Conservation (phyloP, 1,140 invertebrate species). For the Periplaneta americana region DNA sequence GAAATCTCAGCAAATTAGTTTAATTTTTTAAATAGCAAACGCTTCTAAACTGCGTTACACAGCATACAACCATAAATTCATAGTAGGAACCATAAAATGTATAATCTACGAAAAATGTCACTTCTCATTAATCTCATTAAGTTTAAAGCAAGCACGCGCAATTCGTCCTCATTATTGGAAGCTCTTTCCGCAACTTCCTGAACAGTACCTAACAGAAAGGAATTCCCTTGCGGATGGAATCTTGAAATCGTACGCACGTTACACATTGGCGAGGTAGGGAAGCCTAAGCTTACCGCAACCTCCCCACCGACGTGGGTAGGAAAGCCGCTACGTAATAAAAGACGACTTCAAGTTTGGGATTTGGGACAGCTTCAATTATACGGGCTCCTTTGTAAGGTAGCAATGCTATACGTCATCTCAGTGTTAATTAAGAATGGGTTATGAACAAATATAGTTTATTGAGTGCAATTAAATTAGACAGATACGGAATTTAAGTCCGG, state of each 20-base stretch:
- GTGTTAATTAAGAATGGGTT: background rate
- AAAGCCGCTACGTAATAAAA: background rate
- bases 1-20: too few species aligned
- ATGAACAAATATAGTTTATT: background rate
- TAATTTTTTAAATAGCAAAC: too few species aligned
- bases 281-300: background rate
- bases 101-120: too few species aligned
- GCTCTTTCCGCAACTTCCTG: too few species aligned
- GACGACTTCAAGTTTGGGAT: background rate
- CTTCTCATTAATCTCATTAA: too few species aligned
- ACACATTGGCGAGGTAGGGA: background rate
- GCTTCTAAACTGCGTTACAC: too few species aligned
- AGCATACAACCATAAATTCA: too few species aligned
- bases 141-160: too few species aligned
- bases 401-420: background rate
- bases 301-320: background rate
- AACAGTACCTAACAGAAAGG: background rate
- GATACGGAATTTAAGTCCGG: background rate
- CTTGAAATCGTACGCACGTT: background rate
- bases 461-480: background rate
- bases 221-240: background rate
- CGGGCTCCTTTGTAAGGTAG: background rate
- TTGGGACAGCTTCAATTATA: background rate
- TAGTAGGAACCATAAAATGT: too few species aligned
- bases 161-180: too few species aligned